Percentiles rank a stretch among this genome's conserved stretches.
Conservation (phyloP, 2,797 vertebrate species). For the Chiloscyllium punctatum region DNA sequence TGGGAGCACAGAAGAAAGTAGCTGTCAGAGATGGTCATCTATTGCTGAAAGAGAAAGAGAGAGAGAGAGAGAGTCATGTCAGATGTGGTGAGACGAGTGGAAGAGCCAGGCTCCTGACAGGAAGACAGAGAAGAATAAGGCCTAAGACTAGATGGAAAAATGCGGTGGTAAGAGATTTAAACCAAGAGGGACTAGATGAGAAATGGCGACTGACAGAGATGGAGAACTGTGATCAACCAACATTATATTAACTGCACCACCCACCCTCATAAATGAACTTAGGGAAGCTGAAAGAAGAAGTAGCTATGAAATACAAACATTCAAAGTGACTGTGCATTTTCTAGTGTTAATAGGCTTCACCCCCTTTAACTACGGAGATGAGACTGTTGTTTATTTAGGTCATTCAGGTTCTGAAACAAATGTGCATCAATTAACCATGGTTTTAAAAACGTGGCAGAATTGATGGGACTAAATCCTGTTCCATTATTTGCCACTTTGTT, state of each 20-base stretch:
- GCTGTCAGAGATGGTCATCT: background rate
- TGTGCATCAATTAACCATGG: background rate
- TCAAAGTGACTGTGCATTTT: background rate
- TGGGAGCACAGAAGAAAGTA: background rate
- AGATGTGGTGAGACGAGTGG: background rate
- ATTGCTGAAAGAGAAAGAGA: background rate
- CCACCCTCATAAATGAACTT: background rate
- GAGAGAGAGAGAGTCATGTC: no score
- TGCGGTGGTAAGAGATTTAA: no score
- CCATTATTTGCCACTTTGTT: background rate
- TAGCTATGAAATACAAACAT: background rate
- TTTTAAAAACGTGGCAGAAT: background rate
- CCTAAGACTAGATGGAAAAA: background rate
- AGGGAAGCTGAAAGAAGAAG: background rate
- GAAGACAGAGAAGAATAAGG: background rate
- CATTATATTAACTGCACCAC: background rate
- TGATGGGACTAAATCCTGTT: conserved; percentile 14
- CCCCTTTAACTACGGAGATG: background rate
- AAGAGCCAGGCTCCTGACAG: background rate
- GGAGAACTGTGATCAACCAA: background rate
- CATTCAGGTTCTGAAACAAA: background rate
- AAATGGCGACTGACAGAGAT: background rate
- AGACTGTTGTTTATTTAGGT: background rate
- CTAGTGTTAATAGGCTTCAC: background rate
- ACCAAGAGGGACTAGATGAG: background rate